A percentile compares a stretch with the other conserved stretches of the same genome.
These are phyloP conservation scores for Plecturocebus donacophilus DNA, from an alignment of 2,113 vertebrate species.

Conservation along the genomic window DNA sequence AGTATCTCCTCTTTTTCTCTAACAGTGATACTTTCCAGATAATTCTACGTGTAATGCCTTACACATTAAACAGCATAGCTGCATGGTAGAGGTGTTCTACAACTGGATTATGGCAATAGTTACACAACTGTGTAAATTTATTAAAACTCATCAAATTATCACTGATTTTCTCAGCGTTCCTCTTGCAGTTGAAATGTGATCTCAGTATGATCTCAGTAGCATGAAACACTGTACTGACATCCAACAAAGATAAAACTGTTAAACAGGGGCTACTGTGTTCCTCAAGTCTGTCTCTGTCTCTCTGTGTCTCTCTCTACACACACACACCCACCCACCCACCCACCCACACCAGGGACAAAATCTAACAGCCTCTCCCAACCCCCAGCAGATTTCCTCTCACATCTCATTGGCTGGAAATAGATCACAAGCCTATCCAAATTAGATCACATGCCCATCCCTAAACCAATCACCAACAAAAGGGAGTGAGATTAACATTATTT, in stretches of 20 bases:
- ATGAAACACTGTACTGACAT: not conserved
- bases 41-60: not conserved
- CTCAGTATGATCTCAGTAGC: not conserved
- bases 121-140: not conserved
- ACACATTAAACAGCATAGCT: not conserved
- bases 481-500: not conserved
- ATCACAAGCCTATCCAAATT: not conserved
- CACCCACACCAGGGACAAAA: not conserved
- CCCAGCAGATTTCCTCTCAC: not conserved
- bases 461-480: not conserved
- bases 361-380: not conserved
- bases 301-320: not conserved
- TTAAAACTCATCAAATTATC: conserved; percentile 18
- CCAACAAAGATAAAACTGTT: not conserved
- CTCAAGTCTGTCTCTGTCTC: not conserved
- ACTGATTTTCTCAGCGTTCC: conserved; percentile 50
- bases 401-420: conserved; percentile 32
- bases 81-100: not conserved
- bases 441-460: conserved; percentile 10
- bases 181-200: not conserved
- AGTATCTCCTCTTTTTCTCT: not conserved
- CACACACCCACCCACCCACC: not conserved
- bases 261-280: not conserved
- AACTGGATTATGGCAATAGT: not conserved
- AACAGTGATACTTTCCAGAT: conserved; percentile 1